Percentiles rank a stretch among this genome's conserved stretches.
phyloP scores from a whole-genome alignment of 2,797 vertebrate genomes.

The Gymnoscopelus microlampas region DNA sequence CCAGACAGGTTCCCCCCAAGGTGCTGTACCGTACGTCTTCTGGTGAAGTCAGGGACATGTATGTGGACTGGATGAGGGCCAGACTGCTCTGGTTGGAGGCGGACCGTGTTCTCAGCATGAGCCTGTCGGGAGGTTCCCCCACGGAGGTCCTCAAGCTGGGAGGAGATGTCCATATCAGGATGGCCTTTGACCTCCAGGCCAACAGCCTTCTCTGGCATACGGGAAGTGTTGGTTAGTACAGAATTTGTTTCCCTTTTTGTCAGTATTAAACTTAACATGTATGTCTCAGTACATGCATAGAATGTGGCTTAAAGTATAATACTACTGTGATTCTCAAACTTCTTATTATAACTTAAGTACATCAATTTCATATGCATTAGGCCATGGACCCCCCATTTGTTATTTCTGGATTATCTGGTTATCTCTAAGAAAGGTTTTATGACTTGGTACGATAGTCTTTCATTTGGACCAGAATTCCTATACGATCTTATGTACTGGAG shows the following conservation, averaged over 20 bases:
- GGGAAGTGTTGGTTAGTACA: constrained; percentile 72
- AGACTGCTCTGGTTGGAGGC: constrained; percentile 85
- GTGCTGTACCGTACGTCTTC: constrained; percentile 75
- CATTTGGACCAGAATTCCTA: too few relatives aligned
- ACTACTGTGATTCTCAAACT: too few relatives aligned
- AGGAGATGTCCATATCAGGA: constrained; percentile 54
- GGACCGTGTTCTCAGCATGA: constrained; percentile 77
- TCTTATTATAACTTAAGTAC: too few relatives aligned
- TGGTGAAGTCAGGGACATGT: constrained; percentile 75
- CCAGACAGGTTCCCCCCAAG: constrained; percentile 28
- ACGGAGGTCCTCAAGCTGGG: constrained; percentile 75
- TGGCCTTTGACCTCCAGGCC: constrained; percentile 82
- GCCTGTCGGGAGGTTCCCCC: constrained; percentile 72
- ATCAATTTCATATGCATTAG: too few relatives aligned
- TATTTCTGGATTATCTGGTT: too few relatives aligned
- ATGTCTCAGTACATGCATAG: background rate
- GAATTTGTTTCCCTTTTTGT: background rate
- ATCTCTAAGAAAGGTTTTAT: too few relatives aligned
- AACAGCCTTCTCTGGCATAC: constrained; percentile 87
- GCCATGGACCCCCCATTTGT: too few relatives aligned
- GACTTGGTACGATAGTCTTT: too few relatives aligned
- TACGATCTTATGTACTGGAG: too few relatives aligned
- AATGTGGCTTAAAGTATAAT: too few relatives aligned
- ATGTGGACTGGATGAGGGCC: constrained; percentile 85
- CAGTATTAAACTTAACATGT: background rate